phyloP scores from a whole-genome alignment of 30 jellyfish, hydroid and myxozoan species.

The Haliclystus octoradiatus region DNA sequence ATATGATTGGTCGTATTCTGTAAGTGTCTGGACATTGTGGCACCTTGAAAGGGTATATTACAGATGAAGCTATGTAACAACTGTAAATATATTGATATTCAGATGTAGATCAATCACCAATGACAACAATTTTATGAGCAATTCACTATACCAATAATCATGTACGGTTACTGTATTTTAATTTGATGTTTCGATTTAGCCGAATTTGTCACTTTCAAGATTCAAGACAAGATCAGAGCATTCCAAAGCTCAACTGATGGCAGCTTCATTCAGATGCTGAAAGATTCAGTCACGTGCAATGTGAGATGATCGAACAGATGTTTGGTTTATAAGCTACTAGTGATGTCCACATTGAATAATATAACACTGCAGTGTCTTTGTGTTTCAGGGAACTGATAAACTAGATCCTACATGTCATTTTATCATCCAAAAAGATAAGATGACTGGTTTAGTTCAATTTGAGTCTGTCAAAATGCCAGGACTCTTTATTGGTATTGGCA shows the following conservation, averaged over 20 bases:
- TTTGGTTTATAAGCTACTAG: neutral
- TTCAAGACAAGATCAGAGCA: conserved; percentile 28
- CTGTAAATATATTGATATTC: no score
- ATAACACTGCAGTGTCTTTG: neutral
- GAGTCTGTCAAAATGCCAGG: conserved; percentile 73
- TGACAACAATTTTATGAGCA: neutral
- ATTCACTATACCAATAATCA: neutral
- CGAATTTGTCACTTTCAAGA: conserved; percentile 44
- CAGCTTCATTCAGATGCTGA: conserved; percentile 26
- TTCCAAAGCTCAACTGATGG: conserved; percentile 51
- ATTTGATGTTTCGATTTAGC: conserved; percentile 9
- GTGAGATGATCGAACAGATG: conserved; percentile 7
- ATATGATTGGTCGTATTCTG: no score
- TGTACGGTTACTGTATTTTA: neutral
- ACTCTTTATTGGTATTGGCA: conserved; percentile 40
- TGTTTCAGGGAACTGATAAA: conserved; percentile 40
- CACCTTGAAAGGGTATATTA: no score
- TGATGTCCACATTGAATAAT: neutral
- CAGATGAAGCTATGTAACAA: no score
- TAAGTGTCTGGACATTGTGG: no score
- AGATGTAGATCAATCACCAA: neutral
- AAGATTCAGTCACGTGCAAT: conserved; percentile 30
- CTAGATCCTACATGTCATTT: conserved; percentile 36
- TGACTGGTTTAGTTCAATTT: conserved; percentile 17
- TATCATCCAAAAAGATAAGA: conserved; percentile 27